Base-by-base conservation (phyloP, 2,797 vertebrate genomes). In the Artibeus lituratus region DNA sequence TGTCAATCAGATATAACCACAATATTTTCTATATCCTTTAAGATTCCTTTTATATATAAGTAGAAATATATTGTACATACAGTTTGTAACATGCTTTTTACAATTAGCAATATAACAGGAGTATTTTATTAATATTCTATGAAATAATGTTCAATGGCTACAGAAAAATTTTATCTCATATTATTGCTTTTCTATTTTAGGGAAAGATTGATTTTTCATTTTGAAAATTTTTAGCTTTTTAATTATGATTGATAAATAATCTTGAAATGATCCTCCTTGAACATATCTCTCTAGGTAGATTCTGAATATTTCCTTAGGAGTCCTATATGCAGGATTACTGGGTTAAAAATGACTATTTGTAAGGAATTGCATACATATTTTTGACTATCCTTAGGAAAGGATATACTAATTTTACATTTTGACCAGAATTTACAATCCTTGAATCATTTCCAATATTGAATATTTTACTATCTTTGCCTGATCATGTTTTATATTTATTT, bases 221-320 rank as follows among this genome's bases (percentile, higher is more conserved):
- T 85, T 87, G 47, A 29, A 57, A 90, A 89, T 91, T 59, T 92
- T 81, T 55, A 92, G 26, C 22, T 72, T 96, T 94, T 73, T 1
- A 44, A 44, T 77, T 90, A 73, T 91, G 76, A 74, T 44, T 96
- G 22, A 77, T 59, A 94, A 95, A 90, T 39, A 77, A 90, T 91
- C 22, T 53, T 88, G 15, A 29, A 90, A 37, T 69, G 35, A 84
- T 53, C 42, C 22, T 87, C 35, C n/a, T 90, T 90, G 16, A 78
- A 69, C 35, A 70, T 39, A 57, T 51, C 37, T 86, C 70, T 82
- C 85, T 85, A 90, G 87, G 24, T 9, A 53, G 42, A 84, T 59
- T 90, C 89, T 81, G n/a, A 94, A 76, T 90, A 69, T 7, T 57
- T 91, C 32, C 16, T 87, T 84, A 93, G n/a, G 26, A 84, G 6